phyloP scores from a whole-genome alignment of 2,888 invertebrate genomes.

The Parnassius glacialis region DNA sequence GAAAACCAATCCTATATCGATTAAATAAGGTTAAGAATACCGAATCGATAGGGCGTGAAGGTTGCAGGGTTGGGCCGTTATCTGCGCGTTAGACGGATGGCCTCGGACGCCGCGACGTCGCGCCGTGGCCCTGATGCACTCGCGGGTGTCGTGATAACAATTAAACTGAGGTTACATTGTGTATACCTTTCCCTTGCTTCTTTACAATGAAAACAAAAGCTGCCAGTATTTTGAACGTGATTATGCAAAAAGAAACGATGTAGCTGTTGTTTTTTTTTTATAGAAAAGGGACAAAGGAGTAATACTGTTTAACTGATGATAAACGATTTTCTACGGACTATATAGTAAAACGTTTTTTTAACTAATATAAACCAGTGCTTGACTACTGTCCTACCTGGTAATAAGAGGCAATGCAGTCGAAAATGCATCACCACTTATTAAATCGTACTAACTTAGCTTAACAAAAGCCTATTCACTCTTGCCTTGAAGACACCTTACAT shows the following conservation, averaged over 20 bases:
- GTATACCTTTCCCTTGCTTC: conserved; percentile 2
- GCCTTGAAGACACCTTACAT: no score
- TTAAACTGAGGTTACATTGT: conserved; percentile 10
- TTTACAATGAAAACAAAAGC: not conserved
- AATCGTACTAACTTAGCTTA: no score
- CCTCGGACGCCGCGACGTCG: conserved; percentile 40
- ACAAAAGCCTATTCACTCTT: no score
- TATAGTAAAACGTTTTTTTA: not conserved
- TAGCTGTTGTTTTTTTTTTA: no score
- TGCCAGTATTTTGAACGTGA: not conserved
- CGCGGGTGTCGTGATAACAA: conserved; percentile 65
- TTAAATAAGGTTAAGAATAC: conserved; percentile 27
- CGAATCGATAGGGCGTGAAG: conserved; percentile 29
- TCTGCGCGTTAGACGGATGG: conserved; percentile 56
- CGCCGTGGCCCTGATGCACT: conserved; percentile 45
- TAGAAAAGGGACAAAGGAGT: no score
- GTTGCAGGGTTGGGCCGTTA: conserved; percentile 62
- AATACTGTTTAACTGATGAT: no score
- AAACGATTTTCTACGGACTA: no score
- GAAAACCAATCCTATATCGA: conserved; percentile 8
- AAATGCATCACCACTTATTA: no score
- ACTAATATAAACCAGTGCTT: no score
- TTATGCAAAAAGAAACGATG: no score
- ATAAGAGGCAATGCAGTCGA: no score
- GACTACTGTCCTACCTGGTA: no score